A percentile compares a stretch with the other conserved stretches of the same genome.
phyloP scores from a whole-genome alignment of 2,797 vertebrate genomes.

The Pangasius larnaudii region DNA sequence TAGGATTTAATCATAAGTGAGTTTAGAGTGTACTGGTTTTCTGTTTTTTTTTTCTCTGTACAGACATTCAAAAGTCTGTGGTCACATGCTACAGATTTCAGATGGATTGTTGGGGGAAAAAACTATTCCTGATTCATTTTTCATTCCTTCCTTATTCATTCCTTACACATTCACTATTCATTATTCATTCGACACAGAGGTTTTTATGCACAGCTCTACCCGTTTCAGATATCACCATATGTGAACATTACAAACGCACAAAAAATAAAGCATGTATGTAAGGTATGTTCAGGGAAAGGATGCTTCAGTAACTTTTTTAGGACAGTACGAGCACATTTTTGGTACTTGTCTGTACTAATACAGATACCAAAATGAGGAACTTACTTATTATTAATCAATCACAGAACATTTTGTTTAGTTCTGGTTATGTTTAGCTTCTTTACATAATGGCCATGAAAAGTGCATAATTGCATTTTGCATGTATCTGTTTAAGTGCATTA shows the following conservation, averaged over 20 bases:
- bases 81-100: background rate
- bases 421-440: background rate
- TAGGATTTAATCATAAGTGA: background rate
- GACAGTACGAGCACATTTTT: background rate
- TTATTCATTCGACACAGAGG: constrained; percentile 5
- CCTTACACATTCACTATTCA: constrained; percentile 8
- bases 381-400: background rate
- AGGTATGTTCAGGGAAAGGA: background rate
- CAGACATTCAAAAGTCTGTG: constrained; percentile 1
- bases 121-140: constrained; percentile 10
- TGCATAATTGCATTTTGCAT: background rate
- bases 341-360: background rate
- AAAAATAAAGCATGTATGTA: background rate
- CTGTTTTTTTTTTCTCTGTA: background rate
- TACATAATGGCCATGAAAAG: background rate
- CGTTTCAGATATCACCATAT: background rate
- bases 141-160: background rate
- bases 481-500: background rate
- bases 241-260: background rate
- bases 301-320: background rate
- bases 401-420: background rate
- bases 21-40: constrained; percentile 1
- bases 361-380: background rate
- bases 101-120: constrained; percentile 4
- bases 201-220: constrained; percentile 18